phyloP scores from a whole-genome alignment of 2,113 vertebrate species.

The Haemorhous mexicanus region DNA sequence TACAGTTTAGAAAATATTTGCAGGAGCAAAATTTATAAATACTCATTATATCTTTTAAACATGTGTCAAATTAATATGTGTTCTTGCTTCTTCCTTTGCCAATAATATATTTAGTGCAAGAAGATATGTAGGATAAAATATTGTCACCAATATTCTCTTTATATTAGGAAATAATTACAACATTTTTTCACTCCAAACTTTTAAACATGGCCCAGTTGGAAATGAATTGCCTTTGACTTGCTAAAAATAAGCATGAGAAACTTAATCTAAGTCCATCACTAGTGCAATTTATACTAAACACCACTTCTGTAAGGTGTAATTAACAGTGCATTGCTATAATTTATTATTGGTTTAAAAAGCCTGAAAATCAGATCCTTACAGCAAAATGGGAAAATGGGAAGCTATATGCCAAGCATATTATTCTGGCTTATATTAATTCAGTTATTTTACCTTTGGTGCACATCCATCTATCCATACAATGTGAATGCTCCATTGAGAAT shows the following conservation, averaged over 20 bases:
- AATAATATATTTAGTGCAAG: background rate
- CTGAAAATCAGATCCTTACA: conserved; percentile 54
- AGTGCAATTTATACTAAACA: conserved; percentile 54
- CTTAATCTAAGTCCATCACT: conserved; percentile 49
- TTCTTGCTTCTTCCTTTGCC: background rate
- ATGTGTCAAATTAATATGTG: background rate
- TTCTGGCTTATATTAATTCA: conserved; percentile 19
- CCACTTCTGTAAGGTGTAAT: conserved; percentile 65
- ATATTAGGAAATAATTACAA: background rate
- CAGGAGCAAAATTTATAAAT: background rate
- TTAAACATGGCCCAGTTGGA: conserved; percentile 29
- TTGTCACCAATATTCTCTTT: background rate
- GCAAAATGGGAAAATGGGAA: conserved; percentile 39
- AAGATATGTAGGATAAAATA: background rate
- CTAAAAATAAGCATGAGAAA: conserved; percentile 66
- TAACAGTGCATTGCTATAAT: conserved; percentile 66
- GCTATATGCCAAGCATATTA: conserved; percentile 21
- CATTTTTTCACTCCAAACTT: conserved; percentile 5
- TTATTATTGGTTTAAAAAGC: conserved; percentile 71
- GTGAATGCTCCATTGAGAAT: background rate
- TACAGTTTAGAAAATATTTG: background rate
- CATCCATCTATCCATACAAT: conserved; percentile 8
- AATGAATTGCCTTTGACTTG: conserved; percentile 22
- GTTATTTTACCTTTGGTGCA: conserved; percentile 27
- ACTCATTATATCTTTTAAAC: background rate